These are phyloP conservation scores for Paragorgia papillata DNA, from an alignment of 92 coral and sea anemone genomes.

Conservation along the genomic window DNA sequence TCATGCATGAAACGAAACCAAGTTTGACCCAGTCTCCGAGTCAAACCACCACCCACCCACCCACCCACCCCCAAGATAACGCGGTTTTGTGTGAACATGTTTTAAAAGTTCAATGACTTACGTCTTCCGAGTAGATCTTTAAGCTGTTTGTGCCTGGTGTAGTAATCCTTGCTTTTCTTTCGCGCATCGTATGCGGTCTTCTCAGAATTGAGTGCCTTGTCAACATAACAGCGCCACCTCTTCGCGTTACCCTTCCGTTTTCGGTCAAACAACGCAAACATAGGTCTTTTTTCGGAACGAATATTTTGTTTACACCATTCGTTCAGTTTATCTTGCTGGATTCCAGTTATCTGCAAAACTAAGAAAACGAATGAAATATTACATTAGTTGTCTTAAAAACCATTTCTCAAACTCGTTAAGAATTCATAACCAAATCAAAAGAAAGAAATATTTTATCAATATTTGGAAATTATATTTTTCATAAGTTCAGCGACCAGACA, in stretches of 20 bases:
- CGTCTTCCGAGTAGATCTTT: slow-evolving; percentile 22
- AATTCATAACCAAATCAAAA: too few species aligned
- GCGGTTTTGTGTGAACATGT: too few species aligned
- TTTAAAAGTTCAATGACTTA: not conserved
- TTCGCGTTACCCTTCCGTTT: not conserved
- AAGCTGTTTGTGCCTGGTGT: slow-evolving; percentile 25
- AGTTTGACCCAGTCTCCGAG: too few species aligned
- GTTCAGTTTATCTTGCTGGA: slow-evolving; percentile 32
- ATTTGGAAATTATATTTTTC: too few species aligned
- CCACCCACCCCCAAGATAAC: too few species aligned
- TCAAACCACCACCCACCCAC: too few species aligned
- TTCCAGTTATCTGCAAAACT: slow-evolving; percentile 35
- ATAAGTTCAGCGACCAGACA: too few species aligned
- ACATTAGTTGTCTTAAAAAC: not conserved
- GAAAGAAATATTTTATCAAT: too few species aligned
- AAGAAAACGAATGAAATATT: not conserved
- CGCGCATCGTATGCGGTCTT: slow-evolving; percentile 21
- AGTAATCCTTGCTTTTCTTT: slow-evolving; percentile 10
- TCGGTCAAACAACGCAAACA: slow-evolving; percentile 32
- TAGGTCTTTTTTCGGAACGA: not conserved
- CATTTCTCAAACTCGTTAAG: too few species aligned
- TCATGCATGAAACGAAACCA: too few species aligned
- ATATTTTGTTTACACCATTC: slow-evolving; percentile 23
- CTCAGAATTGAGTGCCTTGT: slow-evolving; percentile 24
- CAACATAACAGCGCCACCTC: slow-evolving; percentile 33